These are phyloP conservation scores for Saccostrea echinata DNA, from an alignment of 1,140 invertebrate species.

Conservation along the genomic window DNA sequence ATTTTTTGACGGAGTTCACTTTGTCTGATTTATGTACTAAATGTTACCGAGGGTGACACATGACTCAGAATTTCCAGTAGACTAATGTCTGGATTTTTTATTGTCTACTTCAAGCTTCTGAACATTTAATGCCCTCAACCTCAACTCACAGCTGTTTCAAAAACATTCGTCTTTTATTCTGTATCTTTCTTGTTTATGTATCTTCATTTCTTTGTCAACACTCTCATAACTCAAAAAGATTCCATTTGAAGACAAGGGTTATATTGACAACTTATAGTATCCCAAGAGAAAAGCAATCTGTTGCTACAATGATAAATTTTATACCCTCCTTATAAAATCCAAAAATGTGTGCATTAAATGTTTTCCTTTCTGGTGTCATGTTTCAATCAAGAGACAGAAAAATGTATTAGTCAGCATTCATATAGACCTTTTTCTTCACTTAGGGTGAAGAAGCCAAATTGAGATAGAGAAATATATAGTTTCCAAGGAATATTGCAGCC, in stretches of 20 bases:
- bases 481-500: neutral
- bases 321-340: neutral
- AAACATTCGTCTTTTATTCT: neutral
- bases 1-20: neutral
- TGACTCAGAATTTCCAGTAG: slow-evolving; percentile 30
- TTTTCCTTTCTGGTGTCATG: neutral
- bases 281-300: slow-evolving; percentile 13
- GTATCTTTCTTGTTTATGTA: neutral
- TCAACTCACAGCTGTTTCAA: slow-evolving; percentile 26
- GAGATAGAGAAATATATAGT: neutral
- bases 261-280: slow-evolving; percentile 23
- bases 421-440: slow-evolving; percentile 3
- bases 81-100: neutral
- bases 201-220: slow-evolving; percentile 22
- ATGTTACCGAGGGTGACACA: neutral
- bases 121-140: neutral
- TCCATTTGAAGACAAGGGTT: neutral
- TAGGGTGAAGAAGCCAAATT: neutral
- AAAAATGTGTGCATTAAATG: neutral
- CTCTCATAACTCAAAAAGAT: slow-evolving; percentile 2
- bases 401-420: slow-evolving; percentile 20
- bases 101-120: slow-evolving; percentile 12
- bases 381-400: neutral
- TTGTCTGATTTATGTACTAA: slow-evolving; percentile 6
- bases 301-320: slow-evolving; percentile 30